A percentile compares a stretch with the other conserved stretches of the same genome.
These are phyloP conservation scores for Gopherus flavomarginatus DNA, from an alignment of 2,113 vertebrate genomes.

Conservation along the genomic window DNA sequence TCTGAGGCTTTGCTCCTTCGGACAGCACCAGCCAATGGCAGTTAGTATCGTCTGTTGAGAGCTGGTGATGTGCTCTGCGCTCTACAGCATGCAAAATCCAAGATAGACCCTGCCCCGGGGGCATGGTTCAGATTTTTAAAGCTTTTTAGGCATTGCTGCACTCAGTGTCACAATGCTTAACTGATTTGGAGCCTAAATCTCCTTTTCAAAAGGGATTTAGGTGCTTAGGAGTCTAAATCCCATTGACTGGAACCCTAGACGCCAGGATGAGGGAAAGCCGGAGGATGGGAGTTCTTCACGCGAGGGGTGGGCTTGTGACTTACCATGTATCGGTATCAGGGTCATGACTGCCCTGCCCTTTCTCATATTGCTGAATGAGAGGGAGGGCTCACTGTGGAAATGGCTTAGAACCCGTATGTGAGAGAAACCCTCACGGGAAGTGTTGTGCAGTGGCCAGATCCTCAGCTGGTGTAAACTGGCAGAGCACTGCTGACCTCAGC, in stretches of 20 bases:
- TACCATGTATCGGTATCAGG: fast-evolving
- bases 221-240: background rate
- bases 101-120: background rate
- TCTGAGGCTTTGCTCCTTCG: background rate
- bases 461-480: background rate
- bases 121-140: background rate
- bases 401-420: background rate
- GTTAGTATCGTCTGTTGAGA: fast-evolving
- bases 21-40: background rate
- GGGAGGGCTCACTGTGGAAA: background rate
- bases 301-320: background rate
- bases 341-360: fast-evolving
- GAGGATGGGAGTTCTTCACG: background rate
- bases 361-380: background rate
- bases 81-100: background rate
- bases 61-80: too few species aligned
- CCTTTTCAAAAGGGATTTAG: background rate
- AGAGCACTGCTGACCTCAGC: background rate
- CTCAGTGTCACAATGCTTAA: background rate
- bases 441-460: background rate
- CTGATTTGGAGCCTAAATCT: background rate
- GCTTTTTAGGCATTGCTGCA: background rate
- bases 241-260: background rate
- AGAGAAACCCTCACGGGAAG: background rate
- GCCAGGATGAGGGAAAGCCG: background rate